A percentile compares a stretch with the other conserved stretches of the same genome.
These are phyloP conservation scores for Aphidius ervi DNA, from an alignment of 1,140 invertebrate species.

Conservation along the genomic window DNA sequence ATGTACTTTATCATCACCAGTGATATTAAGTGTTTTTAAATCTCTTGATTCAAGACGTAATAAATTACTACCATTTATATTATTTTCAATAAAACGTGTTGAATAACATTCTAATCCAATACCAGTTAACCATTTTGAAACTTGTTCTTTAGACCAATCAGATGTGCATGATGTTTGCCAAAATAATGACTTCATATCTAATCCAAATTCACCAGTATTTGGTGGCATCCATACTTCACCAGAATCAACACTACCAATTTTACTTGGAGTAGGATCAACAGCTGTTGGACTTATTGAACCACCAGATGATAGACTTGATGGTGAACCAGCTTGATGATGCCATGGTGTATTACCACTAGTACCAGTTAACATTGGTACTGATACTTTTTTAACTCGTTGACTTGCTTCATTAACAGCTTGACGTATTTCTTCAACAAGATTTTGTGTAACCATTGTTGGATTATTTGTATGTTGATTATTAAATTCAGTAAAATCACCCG, in stretches of 20 bases:
- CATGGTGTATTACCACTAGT: conserved; percentile 38
- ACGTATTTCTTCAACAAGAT: conserved; percentile 75
- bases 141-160: conserved; percentile 86
- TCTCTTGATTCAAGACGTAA: conserved; percentile 80
- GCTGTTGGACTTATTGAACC: conserved; percentile 52
- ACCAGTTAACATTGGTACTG: conserved; percentile 54
- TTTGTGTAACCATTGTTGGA: conserved; percentile 62
- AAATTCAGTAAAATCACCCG: conserved; percentile 60
- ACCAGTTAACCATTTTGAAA: conserved; percentile 84
- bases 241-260: conserved; percentile 50
- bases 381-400: conserved; percentile 66
- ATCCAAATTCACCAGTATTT: conserved; percentile 46
- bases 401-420: conserved; percentile 80
- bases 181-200: conserved; percentile 62
- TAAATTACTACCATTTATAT: conserved; percentile 77
- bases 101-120: conserved; percentile 79
- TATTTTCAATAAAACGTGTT: conserved; percentile 76
- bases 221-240: conserved; percentile 55
- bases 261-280: conserved; percentile 50
- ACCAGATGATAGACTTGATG: conserved; percentile 63
- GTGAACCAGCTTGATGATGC: conserved; percentile 55
- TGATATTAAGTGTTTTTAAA: conserved; percentile 80
- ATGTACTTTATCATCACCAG: conserved; percentile 73
- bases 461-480: conserved; percentile 56
- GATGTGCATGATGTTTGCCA: conserved; percentile 67